Evolutionary conservation across 1,140 invertebrate species (phyloP).

Genomic region (Steinernema feltiae): DNA sequence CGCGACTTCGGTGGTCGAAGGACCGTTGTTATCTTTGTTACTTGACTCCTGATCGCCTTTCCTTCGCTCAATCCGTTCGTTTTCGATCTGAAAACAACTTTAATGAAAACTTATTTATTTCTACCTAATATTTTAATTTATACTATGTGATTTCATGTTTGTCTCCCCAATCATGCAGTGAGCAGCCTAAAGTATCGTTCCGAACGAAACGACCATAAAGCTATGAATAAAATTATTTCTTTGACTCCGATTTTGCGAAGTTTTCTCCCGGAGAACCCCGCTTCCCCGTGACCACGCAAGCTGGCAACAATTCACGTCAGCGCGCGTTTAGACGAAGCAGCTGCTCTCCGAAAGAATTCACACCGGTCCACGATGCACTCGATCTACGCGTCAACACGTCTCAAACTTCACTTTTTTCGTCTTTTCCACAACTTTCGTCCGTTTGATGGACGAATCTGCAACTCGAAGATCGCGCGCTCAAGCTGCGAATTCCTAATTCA

Average conservation of each 20-base stretch:
- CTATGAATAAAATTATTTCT: background rate
- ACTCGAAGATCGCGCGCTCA: background rate
- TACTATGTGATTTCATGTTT: background rate
- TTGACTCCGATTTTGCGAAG: too few relatives aligned
- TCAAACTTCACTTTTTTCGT: too few relatives aligned
- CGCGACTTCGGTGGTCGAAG: background rate
- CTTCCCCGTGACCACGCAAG: too few relatives aligned
- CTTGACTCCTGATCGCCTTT: background rate
- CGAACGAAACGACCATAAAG: background rate
- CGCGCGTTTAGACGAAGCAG: too few relatives aligned
- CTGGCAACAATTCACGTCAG: too few relatives aligned
- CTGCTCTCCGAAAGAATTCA: too few relatives aligned
- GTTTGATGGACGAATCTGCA: background rate
- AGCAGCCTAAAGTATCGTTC: background rate
- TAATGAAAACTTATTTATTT: background rate
- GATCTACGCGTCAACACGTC: too few relatives aligned
- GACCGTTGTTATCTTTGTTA: conserved; percentile 1
- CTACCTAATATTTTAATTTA: background rate
- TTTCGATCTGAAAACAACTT: background rate
- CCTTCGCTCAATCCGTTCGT: background rate
- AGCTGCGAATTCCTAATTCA: background rate
- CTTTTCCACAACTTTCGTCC: too few relatives aligned
- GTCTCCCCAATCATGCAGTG: background rate
- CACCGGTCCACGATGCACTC: too few relatives aligned
- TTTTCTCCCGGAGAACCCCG: too few relatives aligned